These are phyloP conservation scores for Neodontobutis hainanensis DNA, from an alignment of 2,113 vertebrate genomes.

Conservation along the genomic window DNA sequence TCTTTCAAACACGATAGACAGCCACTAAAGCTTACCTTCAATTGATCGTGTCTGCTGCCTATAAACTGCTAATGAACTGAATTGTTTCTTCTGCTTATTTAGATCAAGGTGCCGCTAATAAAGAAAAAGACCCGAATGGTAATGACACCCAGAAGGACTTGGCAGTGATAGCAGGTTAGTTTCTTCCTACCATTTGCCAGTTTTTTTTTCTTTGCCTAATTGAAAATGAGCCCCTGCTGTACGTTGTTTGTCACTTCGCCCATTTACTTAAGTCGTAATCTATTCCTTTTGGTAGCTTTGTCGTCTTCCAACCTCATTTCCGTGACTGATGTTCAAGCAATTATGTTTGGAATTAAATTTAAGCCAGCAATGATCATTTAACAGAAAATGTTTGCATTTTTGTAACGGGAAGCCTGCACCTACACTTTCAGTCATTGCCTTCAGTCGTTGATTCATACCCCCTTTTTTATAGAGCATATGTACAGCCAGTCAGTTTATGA, in stretches of 20 bases:
- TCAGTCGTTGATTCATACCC: background rate
- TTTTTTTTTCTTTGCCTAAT: constrained; percentile 50
- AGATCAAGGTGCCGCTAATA: constrained; percentile 88
- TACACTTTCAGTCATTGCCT: background rate
- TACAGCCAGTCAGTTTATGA: background rate
- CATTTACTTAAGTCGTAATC: constrained; percentile 14
- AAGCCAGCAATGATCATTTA: constrained; percentile 3
- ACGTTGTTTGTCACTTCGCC: constrained; percentile 47
- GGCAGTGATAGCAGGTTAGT: constrained; percentile 83
- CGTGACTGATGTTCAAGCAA: constrained; percentile 3
- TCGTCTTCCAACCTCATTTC: constrained; percentile 25
- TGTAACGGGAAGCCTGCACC: background rate
- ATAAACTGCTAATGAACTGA: constrained; percentile 12
- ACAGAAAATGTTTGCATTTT: background rate
- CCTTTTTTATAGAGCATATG: background rate
- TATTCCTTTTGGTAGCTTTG: constrained; percentile 1
- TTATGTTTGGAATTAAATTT: constrained; percentile 1
- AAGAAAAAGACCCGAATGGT: constrained; percentile 84
- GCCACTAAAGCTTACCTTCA: background rate
- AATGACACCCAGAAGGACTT: constrained; percentile 86
- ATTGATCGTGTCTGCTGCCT: background rate
- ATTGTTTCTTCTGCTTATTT: constrained; percentile 35
- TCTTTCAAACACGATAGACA: background rate
- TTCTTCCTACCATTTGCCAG: constrained; percentile 20
- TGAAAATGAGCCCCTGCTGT: constrained; percentile 64